Evolutionary conservation across 2,113 vertebrate species (phyloP), one percentile per base, ranked within the genome.

Genomic region (Chionodraco myersi): DNA sequence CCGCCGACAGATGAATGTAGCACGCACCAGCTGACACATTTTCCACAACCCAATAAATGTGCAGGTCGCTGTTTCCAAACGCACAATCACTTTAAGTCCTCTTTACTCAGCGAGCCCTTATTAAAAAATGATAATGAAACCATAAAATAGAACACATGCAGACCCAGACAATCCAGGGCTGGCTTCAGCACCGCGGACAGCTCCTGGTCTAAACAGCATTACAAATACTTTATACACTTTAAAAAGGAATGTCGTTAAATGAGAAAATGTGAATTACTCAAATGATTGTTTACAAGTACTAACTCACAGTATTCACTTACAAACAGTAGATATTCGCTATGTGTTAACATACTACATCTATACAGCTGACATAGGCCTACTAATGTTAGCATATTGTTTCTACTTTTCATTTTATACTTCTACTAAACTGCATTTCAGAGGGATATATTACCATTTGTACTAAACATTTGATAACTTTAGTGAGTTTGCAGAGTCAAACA

Each of bases 111-210:
- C 58, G 8, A n/a, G 41, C 3, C 16, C 66, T 75, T 65, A 68
- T 80, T 76, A 74, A 72, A 61, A 78, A 69, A 58, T 36, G 3
- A 26, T 21, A 48, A 74, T 59, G 48, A 74, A n/a, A 54, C 5
- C 36, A 47, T 16, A 45, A 52, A 18, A 13, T 3, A 16, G 48
- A 36, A 44, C 44, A 34, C 18, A 34, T 15, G 23, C 61, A 64
- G 21, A 54, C 57, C 18, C 16, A 23, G 56, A 30, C 14, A n/a
- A 41, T 10, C 45, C 7, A 2, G 47, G 21, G 21, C 34, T 66
- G 23, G 14, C 52, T 92, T 91, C 91, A 93, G 92, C 72, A 93
- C 92, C 91, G 0, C 11, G 84, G 91, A 93, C 90, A 93, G 93
- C 79, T 86, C 83, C 77, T 0, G 44, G 4, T 1, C n/a, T 9